These are phyloP conservation scores for Tinea pellionella DNA, from an alignment of 2,888 invertebrate genomes.

Conservation along the genomic window DNA sequence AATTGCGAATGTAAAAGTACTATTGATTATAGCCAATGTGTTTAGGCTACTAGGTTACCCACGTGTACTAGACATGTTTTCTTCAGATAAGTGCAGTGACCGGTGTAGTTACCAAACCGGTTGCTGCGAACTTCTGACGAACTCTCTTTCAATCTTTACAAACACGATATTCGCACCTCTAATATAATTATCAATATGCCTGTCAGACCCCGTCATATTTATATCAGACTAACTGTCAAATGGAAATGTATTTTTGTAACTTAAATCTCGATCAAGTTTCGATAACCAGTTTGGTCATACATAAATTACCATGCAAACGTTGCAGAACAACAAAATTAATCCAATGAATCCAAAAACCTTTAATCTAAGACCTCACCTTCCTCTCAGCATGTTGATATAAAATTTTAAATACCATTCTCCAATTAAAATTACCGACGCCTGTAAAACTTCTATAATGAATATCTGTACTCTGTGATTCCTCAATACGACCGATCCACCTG, in stretches of 20 bases:
- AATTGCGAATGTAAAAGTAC: no score
- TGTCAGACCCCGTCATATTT: not conserved
- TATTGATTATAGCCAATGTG: not conserved
- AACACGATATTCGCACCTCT: not conserved
- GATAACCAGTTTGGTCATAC: not conserved
- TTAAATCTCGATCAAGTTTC: not conserved
- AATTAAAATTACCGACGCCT: slow-evolving; percentile 89
- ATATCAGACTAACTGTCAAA: not conserved
- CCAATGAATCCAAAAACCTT: no score
- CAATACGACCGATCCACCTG: slow-evolving; percentile 77
- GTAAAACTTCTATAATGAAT: slow-evolving; percentile 82
- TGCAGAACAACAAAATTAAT: no score
- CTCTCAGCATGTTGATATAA: slow-evolving; percentile 81
- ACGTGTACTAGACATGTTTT: not conserved
- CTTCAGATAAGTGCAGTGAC: not conserved
- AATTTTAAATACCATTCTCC: slow-evolving; percentile 88
- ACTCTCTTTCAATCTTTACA: not conserved
- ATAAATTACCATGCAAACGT: no score
- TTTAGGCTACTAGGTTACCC: slow-evolving; percentile 1
- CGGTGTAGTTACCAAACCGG: slow-evolving; percentile 2
- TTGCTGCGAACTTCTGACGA: not conserved
- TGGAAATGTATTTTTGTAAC: not conserved
- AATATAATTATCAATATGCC: slow-evolving; percentile 10
- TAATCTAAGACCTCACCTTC: slow-evolving; percentile 47
- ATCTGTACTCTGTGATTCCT: slow-evolving; percentile 82